Base-by-base conservation (phyloP, 2,888 invertebrate species). In the Argyresthia albistria region DNA sequence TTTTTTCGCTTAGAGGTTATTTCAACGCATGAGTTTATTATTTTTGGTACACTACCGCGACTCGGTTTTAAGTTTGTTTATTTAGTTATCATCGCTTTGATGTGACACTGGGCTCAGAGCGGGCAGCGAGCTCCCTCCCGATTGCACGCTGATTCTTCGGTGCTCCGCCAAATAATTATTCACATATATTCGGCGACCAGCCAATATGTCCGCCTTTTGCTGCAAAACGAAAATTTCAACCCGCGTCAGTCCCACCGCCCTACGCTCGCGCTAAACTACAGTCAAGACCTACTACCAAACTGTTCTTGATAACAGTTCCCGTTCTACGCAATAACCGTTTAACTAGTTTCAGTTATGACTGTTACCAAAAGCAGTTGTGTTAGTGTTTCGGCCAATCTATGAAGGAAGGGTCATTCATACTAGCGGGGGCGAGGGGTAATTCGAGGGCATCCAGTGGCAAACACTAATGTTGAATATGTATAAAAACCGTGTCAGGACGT, bases 121-220 rank as follows among this genome's bases (percentile, higher is more conserved):
- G 58, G 87, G 87, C 66, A 87, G 72, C 62, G 87, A 86, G 71
- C 83, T 81, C 65, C 82, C 86, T 61, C 87, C 88, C 59, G 87
- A 86, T 73, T 88, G 88, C 69, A 88, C 87, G 87, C 88, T 88
- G 88, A 88, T 88, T 76, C 88, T 81, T 72, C 88, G 83, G 75
- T 88, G 88, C 72, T 88, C 88, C 69, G 88, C 88, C 88, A 88
- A 88, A 88, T 88, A 88, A 88, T 88, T 88, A 88, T 88, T 88
- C 80, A 88, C 88, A 87, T 88, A 88, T 79, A 88, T 87, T 77
- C 88, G 81, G 74, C 88, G 88, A 67, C 88, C 88, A 77, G 88
- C 88, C 88, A 88, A 79, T 73, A 88, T 86, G 80, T 88, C 88
- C 80, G 88, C 88, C 76, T 88, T 87, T 88, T 88, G 88, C 88